Base-by-base conservation (phyloP, 2,797 vertebrate genomes). In the Xenops minutus region DNA sequence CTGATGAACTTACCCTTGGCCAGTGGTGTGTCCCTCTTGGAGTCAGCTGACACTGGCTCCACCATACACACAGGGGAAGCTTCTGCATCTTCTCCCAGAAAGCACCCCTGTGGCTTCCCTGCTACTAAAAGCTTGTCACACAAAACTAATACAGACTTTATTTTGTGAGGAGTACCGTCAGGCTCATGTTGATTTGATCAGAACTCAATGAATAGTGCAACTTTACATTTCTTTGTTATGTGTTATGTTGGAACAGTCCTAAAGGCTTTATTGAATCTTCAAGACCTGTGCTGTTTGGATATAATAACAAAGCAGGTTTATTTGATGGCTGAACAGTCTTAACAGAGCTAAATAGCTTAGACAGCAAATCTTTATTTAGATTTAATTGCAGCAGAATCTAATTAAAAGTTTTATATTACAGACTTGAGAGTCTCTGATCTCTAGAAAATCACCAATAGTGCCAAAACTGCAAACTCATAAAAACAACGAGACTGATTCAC, bases 291-390 rank as follows among this genome's bases (percentile, higher is more conserved):
- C 30, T 74, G 52, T 73, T 94, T 52, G 52, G 5, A 14, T 95
- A 14, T n/a, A 74, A 82, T n/a, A 67, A 69, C 76, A 93, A 90
- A 79, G 49, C 32, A 56, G 29, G 71, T 79, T 95, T 89, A 59
- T 86, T 66, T 85, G 80, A 80, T 54, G n/a, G 49, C 48, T 87
- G 59, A 87, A 85, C 10, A 71, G 56, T 83, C 64, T 89, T 71
- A 91, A 68, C 37, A 55, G 43, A 80, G 16, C 34, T 80, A 83
- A 94, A 87, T 39, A 91, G 32, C 75, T 85, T 87, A 61, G 44
- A 79, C 49, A 81, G 82, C 74, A 96, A 93, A 82, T 82, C 90
- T 93, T 94, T 82, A 83, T 93, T 94, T 93, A 92, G 72, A 85
- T 89, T 93, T 91, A 85, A 88, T 91, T 93, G 75, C 87, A 83